phyloP scores from a whole-genome alignment of 2,113 vertebrate species.

The Pantherophis guttatus region DNA sequence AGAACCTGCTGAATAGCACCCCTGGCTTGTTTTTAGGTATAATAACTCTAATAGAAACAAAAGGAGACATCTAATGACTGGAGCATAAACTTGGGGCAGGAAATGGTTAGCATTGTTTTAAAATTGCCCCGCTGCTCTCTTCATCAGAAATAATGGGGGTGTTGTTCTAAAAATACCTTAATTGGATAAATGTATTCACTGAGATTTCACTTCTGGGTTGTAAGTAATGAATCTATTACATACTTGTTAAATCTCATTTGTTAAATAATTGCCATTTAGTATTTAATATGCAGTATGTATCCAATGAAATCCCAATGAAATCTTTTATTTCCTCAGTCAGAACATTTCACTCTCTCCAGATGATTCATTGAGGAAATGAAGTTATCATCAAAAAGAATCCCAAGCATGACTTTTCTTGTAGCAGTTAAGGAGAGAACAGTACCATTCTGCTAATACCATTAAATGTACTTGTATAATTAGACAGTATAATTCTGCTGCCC shows the following conservation, averaged over 20 bases:
- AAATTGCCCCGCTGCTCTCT: slow-evolving; percentile 11
- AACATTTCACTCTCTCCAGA: slow-evolving; percentile 16
- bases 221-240: slow-evolving; percentile 59
- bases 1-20: no score
- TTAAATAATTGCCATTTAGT: slow-evolving; percentile 60
- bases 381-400: slow-evolving; percentile 21
- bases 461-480: background rate
- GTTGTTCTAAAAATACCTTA: slow-evolving; percentile 59
- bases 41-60: background rate
- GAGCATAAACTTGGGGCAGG: slow-evolving; percentile 1
- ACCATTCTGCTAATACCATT: background rate
- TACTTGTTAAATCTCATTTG: slow-evolving; percentile 59
- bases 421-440: slow-evolving; percentile 20
- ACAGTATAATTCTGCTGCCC: background rate
- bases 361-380: slow-evolving; percentile 7
- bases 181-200: slow-evolving; percentile 66
- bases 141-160: slow-evolving; percentile 48
- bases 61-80: background rate
- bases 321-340: slow-evolving; percentile 60
- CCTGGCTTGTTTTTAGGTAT: background rate
- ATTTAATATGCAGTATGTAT: slow-evolving; percentile 64
- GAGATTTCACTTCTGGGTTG: slow-evolving; percentile 49
- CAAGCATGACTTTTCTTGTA: slow-evolving; percentile 24
- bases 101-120: slow-evolving; percentile 35
- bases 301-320: slow-evolving; percentile 50